Base-by-base conservation (phyloP, 1,140 invertebrate species). In the Zophobas morio region DNA sequence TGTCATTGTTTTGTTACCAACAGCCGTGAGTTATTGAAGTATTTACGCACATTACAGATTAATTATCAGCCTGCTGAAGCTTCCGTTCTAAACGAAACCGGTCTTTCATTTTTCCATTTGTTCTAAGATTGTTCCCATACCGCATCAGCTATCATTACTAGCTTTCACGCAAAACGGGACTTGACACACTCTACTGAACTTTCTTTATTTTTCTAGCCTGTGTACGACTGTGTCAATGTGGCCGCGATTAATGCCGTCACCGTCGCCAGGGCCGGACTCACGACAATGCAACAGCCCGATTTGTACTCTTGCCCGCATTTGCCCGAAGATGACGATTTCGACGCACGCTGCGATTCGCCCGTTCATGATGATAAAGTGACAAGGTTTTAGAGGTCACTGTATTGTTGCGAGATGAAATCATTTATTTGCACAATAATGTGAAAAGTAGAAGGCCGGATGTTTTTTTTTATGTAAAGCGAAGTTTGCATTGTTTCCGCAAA, bases 221-320 rank as follows among this genome's bases (percentile, higher is more conserved):
- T 85, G 37, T 85, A 86, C 63, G 85, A 86, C 79, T 86, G 85
- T 60, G 83, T 86, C 2, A 86, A 86, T 75, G 77, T 86, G 54
- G 83, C 85, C 54, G 81, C 85, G 1, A 83, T 85, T 32, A 84
- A 83, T 56, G 84, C 84, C 4, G 81, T 80, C 0, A 77, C 77
- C 35, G 78, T 81, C 1, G 79, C 81, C 71, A 82, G 80, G 47
- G 78, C 78, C 5, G 82, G 82, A 57, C 56, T 81, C 1, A 74
- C 77, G 8, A 49, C 70, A 4, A 51, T 81, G 6, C 81, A 81
- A 49, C 81, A 81, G 35, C 80, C 81, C 32, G 82, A 83, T 46
- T 49, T 82, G 63, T 83, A 83, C 60, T 79, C 79, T 0, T 82
- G 80, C 73, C 82, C 82, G 36, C 71, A 80, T n/a, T 73, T 83